These are phyloP conservation scores for Brachyrhaphis roseni DNA, from an alignment of 2,797 vertebrate genomes.

Conservation along the genomic window DNA sequence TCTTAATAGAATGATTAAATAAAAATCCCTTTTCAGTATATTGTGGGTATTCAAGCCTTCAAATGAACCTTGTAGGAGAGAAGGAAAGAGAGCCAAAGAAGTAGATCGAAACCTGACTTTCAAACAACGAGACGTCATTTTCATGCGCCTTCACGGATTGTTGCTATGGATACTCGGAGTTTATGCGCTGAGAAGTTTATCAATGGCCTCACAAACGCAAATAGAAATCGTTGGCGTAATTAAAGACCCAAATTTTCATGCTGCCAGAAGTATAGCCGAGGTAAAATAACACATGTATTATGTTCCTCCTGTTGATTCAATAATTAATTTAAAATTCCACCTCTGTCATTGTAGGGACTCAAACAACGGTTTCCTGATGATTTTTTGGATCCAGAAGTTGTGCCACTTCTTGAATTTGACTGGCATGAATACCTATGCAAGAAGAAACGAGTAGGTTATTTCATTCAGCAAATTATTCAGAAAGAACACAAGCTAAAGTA, in stretches of 20 bases:
- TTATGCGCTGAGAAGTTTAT: neutral
- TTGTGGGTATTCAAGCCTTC: rapidly evolving
- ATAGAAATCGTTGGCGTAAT: conserved; percentile 74
- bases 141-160: conserved; percentile 40
- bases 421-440: conserved; percentile 74
- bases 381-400: conserved; percentile 71
- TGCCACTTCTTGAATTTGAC: conserved; percentile 75
- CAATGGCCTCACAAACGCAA: conserved; percentile 36
- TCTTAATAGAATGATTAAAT: rapidly evolving
- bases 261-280: conserved; percentile 73
- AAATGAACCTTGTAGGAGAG: neutral
- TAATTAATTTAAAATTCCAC: neutral
- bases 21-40: rapidly evolving
- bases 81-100: neutral
- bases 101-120: neutral
- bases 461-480: neutral
- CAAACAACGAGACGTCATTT: conserved; percentile 37
- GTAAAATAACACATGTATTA: conserved; percentile 48
- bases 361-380: conserved; percentile 66
- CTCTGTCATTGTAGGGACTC: conserved; percentile 65
- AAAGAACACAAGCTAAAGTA: neutral
- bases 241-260: conserved; percentile 72
- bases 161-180: conserved; percentile 68
- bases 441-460: conserved; percentile 70
- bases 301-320: neutral